phyloP scores from a whole-genome alignment of 2,888 invertebrate species.

The Gasteruption jaculator region DNA sequence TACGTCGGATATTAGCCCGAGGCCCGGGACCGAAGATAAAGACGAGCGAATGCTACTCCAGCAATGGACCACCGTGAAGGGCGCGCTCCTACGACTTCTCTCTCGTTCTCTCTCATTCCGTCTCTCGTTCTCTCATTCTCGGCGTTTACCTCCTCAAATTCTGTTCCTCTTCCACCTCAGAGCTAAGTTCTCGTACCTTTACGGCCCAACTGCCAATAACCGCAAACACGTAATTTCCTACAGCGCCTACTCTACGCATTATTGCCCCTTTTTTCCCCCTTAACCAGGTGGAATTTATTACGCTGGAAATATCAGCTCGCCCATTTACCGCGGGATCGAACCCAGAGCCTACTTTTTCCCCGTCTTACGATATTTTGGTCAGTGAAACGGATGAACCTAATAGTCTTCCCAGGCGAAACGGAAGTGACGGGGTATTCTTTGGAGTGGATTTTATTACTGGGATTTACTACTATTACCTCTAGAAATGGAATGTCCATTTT shows the following conservation, averaged over 20 bases:
- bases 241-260: conserved; percentile 37
- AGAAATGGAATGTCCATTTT: too few species aligned
- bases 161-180: conserved; percentile 11
- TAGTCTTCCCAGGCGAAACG: too few species aligned
- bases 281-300: conserved; percentile 39
- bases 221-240: conserved; percentile 45
- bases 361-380: too few species aligned
- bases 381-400: too few species aligned
- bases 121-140: conserved; percentile 14
- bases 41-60: conserved; percentile 36
- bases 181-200: conserved; percentile 31
- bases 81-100: conserved; percentile 28
- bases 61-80: conserved; percentile 46
- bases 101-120: conserved; percentile 14
- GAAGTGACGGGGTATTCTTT: too few species aligned
- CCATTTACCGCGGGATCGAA: too few species aligned
- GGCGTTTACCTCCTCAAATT: conserved; percentile 15
- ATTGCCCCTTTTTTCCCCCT: conserved; percentile 14
- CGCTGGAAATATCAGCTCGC: conserved; percentile 32
- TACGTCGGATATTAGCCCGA: conserved; percentile 36
- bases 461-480: too few species aligned
- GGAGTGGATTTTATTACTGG: too few species aligned
- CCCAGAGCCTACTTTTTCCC: too few species aligned
- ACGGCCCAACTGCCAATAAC: conserved; percentile 42
- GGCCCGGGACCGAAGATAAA: conserved; percentile 31